Evolutionary conservation across 2,888 invertebrate species (phyloP).

Genomic region (Melanargia galathea): DNA sequence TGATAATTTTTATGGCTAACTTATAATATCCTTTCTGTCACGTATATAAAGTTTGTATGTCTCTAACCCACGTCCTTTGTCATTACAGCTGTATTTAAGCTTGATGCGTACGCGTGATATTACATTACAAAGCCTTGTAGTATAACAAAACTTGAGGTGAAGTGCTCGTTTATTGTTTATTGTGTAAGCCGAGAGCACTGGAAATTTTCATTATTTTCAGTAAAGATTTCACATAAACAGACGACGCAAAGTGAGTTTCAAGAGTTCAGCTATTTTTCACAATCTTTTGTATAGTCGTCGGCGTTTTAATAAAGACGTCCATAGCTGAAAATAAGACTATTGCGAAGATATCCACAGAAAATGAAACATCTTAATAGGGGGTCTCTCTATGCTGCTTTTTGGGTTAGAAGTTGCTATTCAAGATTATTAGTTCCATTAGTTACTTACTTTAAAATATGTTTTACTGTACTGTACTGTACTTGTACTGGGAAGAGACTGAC

Average conservation of each 20-base stretch:
- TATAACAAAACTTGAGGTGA: conserved; percentile 21
- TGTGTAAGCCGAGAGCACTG: conserved; percentile 21
- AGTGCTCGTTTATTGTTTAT: conserved; percentile 6
- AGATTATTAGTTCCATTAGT: too few relatives aligned
- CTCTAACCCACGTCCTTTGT: neutral
- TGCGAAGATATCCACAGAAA: too few relatives aligned
- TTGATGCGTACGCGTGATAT: conserved; percentile 14
- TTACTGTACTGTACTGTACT: too few relatives aligned
- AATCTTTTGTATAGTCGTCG: too few relatives aligned
- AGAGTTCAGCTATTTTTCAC: neutral
- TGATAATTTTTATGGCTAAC: too few relatives aligned
- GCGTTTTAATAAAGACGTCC: too few relatives aligned
- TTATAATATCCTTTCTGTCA: neutral
- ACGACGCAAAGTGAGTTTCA: neutral
- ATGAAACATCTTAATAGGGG: too few relatives aligned
- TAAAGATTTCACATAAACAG: neutral
- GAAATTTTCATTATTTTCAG: conserved; percentile 30
- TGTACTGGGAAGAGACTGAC: too few relatives aligned
- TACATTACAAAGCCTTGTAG: conserved; percentile 18
- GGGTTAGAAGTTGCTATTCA: too few relatives aligned
- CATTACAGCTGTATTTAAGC: conserved; percentile 23
- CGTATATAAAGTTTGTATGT: neutral
- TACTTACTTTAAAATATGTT: too few relatives aligned
- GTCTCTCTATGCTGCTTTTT: too few relatives aligned
- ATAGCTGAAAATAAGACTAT: too few relatives aligned